Conservation (phyloP, 2,113 vertebrate species). For the Pycnonotus jocosus region DNA sequence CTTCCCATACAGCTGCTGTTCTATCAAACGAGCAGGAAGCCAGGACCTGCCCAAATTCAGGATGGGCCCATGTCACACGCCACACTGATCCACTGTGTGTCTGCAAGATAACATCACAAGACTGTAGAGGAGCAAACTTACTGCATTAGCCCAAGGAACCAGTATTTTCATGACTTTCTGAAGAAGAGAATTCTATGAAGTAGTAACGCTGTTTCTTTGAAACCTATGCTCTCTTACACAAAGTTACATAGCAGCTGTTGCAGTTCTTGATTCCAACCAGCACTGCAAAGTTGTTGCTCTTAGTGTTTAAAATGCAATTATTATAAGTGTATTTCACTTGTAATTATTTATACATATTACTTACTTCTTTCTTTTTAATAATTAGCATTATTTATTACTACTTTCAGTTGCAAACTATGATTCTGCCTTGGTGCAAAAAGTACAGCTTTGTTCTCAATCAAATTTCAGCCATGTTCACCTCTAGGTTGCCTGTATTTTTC, state of each 20-base stretch:
- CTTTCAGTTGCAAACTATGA: not conserved
- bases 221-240: not conserved
- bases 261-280: not conserved
- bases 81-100: constrained; percentile 97
- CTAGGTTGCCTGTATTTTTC: not conserved
- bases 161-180: not conserved
- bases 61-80: constrained; percentile 97
- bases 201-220: not conserved
- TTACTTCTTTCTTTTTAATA: too few relatives aligned
- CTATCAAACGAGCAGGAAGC: constrained; percentile 96
- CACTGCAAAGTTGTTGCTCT: not conserved
- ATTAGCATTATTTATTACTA: not conserved
- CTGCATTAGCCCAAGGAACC: fast-evolving
- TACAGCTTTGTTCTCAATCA: not conserved
- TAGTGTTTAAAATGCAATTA: not conserved
- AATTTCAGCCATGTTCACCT: not conserved
- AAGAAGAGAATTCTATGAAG: not conserved
- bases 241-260: not conserved
- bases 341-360: too few relatives aligned
- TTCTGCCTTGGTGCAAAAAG: not conserved
- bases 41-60: constrained; percentile 94
- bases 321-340: not conserved
- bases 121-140: not conserved
- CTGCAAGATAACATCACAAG: constrained; percentile 63
- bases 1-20: constrained; percentile 97